Evolutionary conservation across 1,140 invertebrate genomes (phyloP).

Genomic region (Sycobia sp.): DNA sequence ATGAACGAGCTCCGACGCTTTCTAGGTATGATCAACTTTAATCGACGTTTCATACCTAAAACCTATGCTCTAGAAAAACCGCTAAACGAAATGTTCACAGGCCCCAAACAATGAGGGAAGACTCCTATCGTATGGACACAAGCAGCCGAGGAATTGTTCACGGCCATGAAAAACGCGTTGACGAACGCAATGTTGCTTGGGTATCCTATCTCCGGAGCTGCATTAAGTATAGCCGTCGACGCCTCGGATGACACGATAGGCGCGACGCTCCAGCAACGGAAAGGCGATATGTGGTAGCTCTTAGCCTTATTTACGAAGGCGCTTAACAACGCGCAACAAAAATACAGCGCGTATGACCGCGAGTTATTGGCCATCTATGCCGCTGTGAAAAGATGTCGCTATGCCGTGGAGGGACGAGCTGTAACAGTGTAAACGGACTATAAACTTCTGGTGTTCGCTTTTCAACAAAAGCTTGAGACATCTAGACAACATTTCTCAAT

Average conservation of each 20-base stretch:
- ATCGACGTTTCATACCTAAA: neutral
- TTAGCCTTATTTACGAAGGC: too few species aligned
- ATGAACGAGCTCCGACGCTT: neutral
- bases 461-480: too few species aligned
- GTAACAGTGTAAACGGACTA: too few species aligned
- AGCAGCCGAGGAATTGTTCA: constrained; percentile 37
- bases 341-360: too few species aligned
- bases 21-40: neutral
- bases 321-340: too few species aligned
- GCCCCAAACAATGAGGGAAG: constrained; percentile 34
- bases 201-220: neutral
- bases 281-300: too few species aligned
- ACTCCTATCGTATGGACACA: constrained; percentile 27
- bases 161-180: neutral
- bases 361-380: too few species aligned
- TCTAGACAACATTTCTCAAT: too few species aligned
- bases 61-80: neutral
- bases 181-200: neutral
- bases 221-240: too few species aligned
- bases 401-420: too few species aligned
- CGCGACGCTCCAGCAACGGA: constrained; percentile 27
- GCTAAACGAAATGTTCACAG: constrained; percentile 7
- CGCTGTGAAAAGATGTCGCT: too few species aligned
- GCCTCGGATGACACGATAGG: constrained; percentile 11
- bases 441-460: too few species aligned